Percentiles rank a stretch among this genome's conserved stretches.
These are phyloP conservation scores for Sternarchorhynchus goeldii DNA, from an alignment of 2,797 vertebrate species.

Conservation along the genomic window DNA sequence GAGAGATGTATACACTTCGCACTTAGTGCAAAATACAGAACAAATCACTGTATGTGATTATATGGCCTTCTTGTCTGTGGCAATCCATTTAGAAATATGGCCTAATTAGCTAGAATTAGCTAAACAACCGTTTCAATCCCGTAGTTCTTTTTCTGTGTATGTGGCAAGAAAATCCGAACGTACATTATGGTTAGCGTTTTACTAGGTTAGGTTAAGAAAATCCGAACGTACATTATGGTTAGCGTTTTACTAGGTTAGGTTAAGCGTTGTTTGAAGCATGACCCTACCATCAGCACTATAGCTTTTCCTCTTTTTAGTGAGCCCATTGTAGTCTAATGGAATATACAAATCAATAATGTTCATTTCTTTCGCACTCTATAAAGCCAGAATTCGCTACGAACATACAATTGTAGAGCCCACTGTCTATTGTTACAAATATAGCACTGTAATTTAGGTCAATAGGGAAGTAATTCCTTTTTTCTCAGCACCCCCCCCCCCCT, in stretches of 20 bases:
- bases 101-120: not conserved
- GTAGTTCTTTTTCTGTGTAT: not conserved
- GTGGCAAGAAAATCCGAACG: too few relatives aligned
- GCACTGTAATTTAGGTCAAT: constrained; percentile 63
- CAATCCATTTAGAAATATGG: not conserved
- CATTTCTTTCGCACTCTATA: too few relatives aligned
- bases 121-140: not conserved
- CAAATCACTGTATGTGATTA: not conserved
- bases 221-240: too few relatives aligned
- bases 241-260: too few relatives aligned
- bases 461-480: constrained; percentile 56
- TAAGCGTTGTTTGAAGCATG: not conserved
- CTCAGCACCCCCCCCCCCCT: constrained; percentile 7
- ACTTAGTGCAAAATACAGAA: not conserved
- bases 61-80: too few relatives aligned
- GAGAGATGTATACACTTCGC: too few relatives aligned
- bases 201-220: too few relatives aligned
- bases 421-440: constrained; percentile 55
- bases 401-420: constrained; percentile 37
- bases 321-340: too few relatives aligned
- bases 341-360: too few relatives aligned
- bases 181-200: too few relatives aligned
- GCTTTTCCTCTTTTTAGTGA: too few relatives aligned
- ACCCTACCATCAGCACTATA: not conserved
- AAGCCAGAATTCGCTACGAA: constrained; percentile 2